Percentiles rank a stretch among this genome's conserved stretches.
Evolutionary conservation across 1,140 invertebrate genomes (phyloP).

Genomic region (Goniozus legneri): DNA sequence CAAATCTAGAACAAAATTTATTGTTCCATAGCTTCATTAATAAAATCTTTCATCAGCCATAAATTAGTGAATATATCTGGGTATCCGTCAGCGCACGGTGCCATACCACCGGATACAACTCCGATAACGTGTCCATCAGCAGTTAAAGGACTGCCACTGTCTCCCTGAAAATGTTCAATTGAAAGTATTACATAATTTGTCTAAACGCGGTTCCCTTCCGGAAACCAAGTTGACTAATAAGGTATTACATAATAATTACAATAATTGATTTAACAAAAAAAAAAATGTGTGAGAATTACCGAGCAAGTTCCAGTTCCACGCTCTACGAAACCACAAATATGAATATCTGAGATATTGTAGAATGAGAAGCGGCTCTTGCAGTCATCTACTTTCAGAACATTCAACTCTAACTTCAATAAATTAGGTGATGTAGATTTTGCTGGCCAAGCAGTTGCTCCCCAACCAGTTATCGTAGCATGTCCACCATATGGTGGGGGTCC

Average conservation of each 20-base stretch:
- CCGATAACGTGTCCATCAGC: conserved; percentile 43
- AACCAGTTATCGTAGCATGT: conserved; percentile 7
- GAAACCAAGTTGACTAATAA: too few relatives aligned
- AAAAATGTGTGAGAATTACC: too few relatives aligned
- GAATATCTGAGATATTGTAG: not conserved
- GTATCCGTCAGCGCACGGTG: conserved; percentile 58
- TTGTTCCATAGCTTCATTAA: conserved; percentile 3
- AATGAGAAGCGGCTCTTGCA: not conserved
- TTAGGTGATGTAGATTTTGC: not conserved
- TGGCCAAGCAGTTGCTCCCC: conserved; percentile 5
- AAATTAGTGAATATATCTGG: conserved; percentile 68
- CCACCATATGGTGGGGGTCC: too few relatives aligned
- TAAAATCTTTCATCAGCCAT: conserved; percentile 40
- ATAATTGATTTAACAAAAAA: conserved; percentile 7
- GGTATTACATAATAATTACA: conserved; percentile 11
- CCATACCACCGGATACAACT: conserved; percentile 61
- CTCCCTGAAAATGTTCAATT: conserved; percentile 27
- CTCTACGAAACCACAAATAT: conserved; percentile 2
- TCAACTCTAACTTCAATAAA: not conserved
- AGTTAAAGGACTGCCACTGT: conserved; percentile 29
- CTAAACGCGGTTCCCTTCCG: too few relatives aligned
- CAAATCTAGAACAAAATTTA: too few relatives aligned
- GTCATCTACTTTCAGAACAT: not conserved
- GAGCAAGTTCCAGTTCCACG: too few relatives aligned
- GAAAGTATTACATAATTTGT: too few relatives aligned